phyloP scores from a whole-genome alignment of 2,113 vertebrate species.

The Myrmecophaga tridactyla region DNA sequence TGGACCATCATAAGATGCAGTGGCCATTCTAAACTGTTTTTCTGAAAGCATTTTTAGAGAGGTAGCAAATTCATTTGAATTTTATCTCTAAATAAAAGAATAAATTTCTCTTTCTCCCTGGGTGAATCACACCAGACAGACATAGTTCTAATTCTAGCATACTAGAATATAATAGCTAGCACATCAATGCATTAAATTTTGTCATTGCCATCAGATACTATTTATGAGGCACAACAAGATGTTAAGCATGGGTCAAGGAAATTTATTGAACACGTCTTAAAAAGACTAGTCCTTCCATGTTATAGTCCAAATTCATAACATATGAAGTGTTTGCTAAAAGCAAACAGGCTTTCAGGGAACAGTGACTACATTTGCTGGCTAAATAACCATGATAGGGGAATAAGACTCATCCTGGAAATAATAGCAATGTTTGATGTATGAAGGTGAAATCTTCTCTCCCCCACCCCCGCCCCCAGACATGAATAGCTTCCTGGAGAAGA shows the following conservation, averaged over 20 bases:
- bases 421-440: not conserved
- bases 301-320: not conserved
- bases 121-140: not conserved
- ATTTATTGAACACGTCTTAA: not conserved
- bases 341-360: not conserved
- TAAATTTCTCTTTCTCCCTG: not conserved
- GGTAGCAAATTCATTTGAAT: not conserved
- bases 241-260: not conserved
- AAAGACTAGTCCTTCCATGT: not conserved
- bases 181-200: not conserved
- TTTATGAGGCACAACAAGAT: not conserved
- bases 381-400: not conserved
- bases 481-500: not conserved
- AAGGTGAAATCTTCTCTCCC: not conserved
- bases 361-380: not conserved
- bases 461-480: too few species aligned
- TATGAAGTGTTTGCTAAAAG: not conserved
- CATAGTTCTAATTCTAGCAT: not conserved
- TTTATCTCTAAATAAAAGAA: not conserved
- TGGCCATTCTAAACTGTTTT: not conserved
- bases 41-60: not conserved
- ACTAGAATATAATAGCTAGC: not conserved
- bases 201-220: not conserved
- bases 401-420: not conserved
- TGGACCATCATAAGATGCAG: not conserved